A percentile compares a stretch with the other conserved stretches of the same genome.
Conservation (phyloP, 2,797 vertebrate species). For the Orestias chungarensis region DNA sequence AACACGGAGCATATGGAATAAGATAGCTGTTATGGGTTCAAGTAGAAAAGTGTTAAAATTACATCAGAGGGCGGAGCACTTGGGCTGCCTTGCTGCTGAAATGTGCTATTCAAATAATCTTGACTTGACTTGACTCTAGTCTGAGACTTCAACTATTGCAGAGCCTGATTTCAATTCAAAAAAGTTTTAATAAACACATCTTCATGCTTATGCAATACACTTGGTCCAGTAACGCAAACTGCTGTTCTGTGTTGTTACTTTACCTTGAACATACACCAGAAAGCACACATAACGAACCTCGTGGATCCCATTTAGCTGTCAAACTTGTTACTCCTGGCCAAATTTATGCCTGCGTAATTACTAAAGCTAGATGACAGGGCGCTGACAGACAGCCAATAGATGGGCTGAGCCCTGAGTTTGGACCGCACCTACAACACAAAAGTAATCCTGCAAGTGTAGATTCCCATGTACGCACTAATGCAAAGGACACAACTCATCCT, state of each 20-base stretch:
- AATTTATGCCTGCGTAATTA: slow-evolving; percentile 76
- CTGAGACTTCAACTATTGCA: neutral
- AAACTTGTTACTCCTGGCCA: slow-evolving; percentile 55
- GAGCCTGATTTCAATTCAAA: neutral
- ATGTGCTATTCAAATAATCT: too few relatives aligned
- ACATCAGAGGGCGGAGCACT: too few relatives aligned
- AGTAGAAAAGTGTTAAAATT: too few relatives aligned
- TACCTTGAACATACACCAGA: slow-evolving; percentile 34
- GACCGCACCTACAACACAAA: slow-evolving; percentile 47
- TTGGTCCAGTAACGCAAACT: too few relatives aligned
- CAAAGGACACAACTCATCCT: slow-evolving; percentile 53
- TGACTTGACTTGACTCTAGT: too few relatives aligned
- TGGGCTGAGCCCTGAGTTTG: slow-evolving; percentile 64
- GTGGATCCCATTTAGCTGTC: slow-evolving; percentile 54
- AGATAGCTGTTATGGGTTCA: too few relatives aligned
- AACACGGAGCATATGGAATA: too few relatives aligned
- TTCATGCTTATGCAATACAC: neutral
- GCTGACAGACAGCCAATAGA: slow-evolving; percentile 74
- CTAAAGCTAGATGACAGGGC: slow-evolving; percentile 71
- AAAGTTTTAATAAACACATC: too few relatives aligned
- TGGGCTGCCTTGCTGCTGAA: too few relatives aligned
- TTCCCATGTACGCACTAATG: slow-evolving; percentile 27
- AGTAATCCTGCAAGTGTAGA: slow-evolving; percentile 56
- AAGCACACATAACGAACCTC: slow-evolving; percentile 37
- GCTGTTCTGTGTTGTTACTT: slow-evolving; percentile 20